Evolutionary conservation across 2,797 vertebrate genomes (phyloP), one percentile per base, ranked within the genome.

Genomic region (Ficedula albicollis): DNA sequence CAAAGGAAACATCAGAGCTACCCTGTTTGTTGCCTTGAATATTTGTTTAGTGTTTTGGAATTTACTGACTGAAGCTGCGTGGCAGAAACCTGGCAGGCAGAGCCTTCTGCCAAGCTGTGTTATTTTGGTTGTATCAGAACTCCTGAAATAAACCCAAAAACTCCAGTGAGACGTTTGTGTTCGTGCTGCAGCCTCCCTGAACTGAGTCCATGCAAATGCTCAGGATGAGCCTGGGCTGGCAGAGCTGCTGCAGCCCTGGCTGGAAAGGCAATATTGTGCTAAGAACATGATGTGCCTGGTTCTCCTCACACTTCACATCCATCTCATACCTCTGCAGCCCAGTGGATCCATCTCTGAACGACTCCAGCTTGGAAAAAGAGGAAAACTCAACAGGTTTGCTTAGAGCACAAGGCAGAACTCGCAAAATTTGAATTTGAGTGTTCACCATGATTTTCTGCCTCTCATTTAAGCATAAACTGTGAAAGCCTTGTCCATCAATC

Each of bases 1-100:
- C 44, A 10, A 73, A 93, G 97, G 94, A 97, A 97, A 96, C 92
- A 36, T 36, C 96, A 95, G 86, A 96, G 56, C 73, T 90, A 64
- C 92, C 55, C 64, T 86, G 84, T 94, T 97, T 96, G 96, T 92
- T 96, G 87, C 84, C 94, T 94, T 92, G 88, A 94, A 52, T 94
- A 94, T 90, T 95, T 97, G 89, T 96, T 96, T 84, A 58, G 67
- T 89, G 89, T 95, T 96, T 93, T 70, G 83, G 90, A 96, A 96
- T 92, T 96, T 90, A 97, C 84, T 84, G 91, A 94, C 79, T 86
- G 22, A 92, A 95, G 77, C 79, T 89, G 63, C 36, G 22, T 62
- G 94, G 90, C 93, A 95, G 85, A 88, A 93, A 84, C 67, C 82
- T 75, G 78, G 82, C 90, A 91, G 77, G 23, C 78, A 60, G 56